Evolutionary conservation across 2,113 vertebrate species (phyloP).

Genomic region (Nibea coibor): DNA sequence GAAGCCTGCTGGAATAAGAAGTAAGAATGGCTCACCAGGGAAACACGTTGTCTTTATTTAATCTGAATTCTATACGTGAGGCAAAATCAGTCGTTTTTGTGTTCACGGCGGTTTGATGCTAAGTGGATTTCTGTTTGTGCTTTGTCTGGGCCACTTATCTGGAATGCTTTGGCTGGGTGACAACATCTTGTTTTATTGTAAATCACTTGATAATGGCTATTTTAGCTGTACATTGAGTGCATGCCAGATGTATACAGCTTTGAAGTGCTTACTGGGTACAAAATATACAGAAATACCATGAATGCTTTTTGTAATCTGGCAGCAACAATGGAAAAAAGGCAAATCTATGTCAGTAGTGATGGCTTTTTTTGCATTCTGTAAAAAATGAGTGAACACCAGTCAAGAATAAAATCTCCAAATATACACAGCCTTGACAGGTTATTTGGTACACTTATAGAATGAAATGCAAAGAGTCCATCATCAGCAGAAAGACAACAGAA

Average conservation of each 20-base stretch:
- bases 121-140: slow-evolving; percentile 49
- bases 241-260: slow-evolving; percentile 17
- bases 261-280: slow-evolving; percentile 6
- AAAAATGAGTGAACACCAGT: background rate
- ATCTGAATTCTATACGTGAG: slow-evolving; percentile 34
- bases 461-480: background rate
- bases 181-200: slow-evolving; percentile 39
- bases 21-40: slow-evolving; percentile 3
- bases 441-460: background rate
- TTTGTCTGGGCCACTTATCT: slow-evolving; percentile 30
- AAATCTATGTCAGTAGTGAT: background rate
- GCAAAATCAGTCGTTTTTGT: slow-evolving; percentile 33
- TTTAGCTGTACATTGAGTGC: slow-evolving; percentile 10
- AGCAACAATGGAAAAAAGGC: background rate
- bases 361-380: background rate
- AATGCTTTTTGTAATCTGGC: slow-evolving; percentile 12
- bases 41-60: slow-evolving; percentile 23
- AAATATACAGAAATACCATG: background rate
- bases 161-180: slow-evolving; percentile 27
- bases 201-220: slow-evolving; percentile 44
- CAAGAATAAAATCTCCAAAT: background rate
- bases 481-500: background rate
- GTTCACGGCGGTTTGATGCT: slow-evolving; percentile 26
- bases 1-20: slow-evolving; percentile 15
- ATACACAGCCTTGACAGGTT: background rate